These are phyloP conservation scores for Rhombomys opimus DNA, from an alignment of 2,113 vertebrate species.

Conservation along the genomic window DNA sequence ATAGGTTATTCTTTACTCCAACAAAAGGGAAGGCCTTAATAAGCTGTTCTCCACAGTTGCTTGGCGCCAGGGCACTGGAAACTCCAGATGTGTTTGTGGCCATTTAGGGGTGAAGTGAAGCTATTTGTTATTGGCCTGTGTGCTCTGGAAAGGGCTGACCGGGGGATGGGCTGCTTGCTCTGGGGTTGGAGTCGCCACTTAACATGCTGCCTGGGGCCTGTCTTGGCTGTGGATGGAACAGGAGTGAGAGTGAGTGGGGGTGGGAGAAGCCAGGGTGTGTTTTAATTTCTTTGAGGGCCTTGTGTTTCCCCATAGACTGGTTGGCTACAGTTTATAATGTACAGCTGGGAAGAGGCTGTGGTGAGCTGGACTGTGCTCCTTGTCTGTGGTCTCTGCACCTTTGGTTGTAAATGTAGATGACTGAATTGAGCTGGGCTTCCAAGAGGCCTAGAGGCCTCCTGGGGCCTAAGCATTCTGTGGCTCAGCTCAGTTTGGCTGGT, in stretches of 20 bases:
- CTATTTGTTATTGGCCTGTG: neutral
- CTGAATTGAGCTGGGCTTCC: neutral
- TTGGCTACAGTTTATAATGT: rapidly evolving
- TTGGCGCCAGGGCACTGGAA: neutral
- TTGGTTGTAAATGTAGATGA: neutral
- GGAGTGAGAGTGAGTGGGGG: neutral
- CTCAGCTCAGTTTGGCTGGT: neutral
- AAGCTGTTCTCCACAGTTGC: neutral
- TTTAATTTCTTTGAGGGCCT: neutral
- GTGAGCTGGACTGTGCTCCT: neutral
- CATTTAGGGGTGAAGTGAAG: neutral
- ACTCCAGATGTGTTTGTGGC: neutral
- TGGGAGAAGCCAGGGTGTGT: too few relatives aligned
- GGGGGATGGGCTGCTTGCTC: neutral
- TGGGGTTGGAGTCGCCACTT: rapidly evolving
- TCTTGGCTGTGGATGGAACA: neutral
- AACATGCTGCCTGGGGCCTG: neutral
- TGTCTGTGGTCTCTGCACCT: neutral
- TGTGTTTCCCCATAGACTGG: neutral
- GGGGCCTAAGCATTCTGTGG: neutral
- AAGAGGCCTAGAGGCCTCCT: too few relatives aligned
- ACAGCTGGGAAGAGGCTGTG: neutral
- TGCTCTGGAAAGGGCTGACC: neutral
- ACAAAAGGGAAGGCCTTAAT: neutral
- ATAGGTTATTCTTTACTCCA: neutral